These are phyloP conservation scores for Trogon surrucura DNA, from an alignment of 2,113 vertebrate species.

Conservation along the genomic window DNA sequence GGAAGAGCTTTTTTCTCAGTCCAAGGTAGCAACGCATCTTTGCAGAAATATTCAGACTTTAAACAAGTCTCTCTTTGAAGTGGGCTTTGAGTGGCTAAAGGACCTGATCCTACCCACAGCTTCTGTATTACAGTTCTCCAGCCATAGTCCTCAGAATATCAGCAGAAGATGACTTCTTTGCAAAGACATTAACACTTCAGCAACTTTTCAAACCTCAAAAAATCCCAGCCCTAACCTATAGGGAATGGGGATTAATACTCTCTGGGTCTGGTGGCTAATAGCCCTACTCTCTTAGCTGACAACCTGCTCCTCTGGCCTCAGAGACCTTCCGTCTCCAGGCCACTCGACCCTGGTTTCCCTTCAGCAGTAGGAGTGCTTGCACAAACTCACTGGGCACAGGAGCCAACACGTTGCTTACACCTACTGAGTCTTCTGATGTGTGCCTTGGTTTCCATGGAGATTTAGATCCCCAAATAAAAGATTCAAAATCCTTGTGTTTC, in stretches of 20 bases:
- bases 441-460: not conserved
- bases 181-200: not conserved
- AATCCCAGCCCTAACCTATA: not conserved
- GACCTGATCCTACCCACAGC: not conserved
- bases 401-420: not conserved
- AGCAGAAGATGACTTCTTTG: not conserved
- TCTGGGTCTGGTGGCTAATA: not conserved
- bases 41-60: not conserved
- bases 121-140: not conserved
- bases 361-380: not conserved
- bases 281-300: not conserved
- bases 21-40: not conserved
- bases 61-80: not conserved
- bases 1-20: not conserved
- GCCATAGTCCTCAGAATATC: not conserved
- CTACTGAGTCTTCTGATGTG: not conserved
- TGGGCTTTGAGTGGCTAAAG: not conserved
- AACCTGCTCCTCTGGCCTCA: not conserved
- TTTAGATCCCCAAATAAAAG: not conserved
- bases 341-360: not conserved
- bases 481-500: constrained; percentile 12
- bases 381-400: accelerated
- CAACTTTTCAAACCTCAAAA: not conserved
- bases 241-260: not conserved
- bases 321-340: not conserved